Base-by-base conservation (phyloP, 2,888 invertebrate genomes). In the Latrodectus hesperus region DNA sequence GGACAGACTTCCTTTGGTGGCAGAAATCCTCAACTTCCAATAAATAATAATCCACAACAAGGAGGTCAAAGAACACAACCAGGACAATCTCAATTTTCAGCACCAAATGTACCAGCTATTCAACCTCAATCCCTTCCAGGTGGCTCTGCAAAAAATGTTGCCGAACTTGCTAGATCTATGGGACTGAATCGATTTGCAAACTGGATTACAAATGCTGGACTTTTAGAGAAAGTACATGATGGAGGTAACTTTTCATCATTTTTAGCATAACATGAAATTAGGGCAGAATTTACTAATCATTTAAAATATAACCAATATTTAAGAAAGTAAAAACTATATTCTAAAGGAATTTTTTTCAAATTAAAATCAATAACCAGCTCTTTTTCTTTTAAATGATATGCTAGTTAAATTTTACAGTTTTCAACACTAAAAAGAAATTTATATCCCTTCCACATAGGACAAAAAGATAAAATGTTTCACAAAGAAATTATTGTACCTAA, bases 191-290 rank as follows among this genome's bases (percentile, higher is more conserved):
- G 82, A 51, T 90, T 90, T 53, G 83, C 88, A 0, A 78, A 84
- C 55, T 89, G 88, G 88, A 67, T 90, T 11, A 86, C 81, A 9
- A 85, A 89, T 68, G 84, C 89, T 1, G 90, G 89, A 51, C 67
- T 89, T 16, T 67, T 88, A 12, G 83, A 88, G 64, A 83, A 83
- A 17, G 55, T 88, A 14, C 88, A 88, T 22, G 88, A 88, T 74
- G 88, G 88, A 78, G 84, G 88, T 88, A 64, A 78, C 6, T 64
- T 12, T 22, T 9, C 11, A n/a, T 60, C 9, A 17, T 16, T 26
- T 51, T 14, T 38, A 17, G 5, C 51, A 11, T 17, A 49, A 0
- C 5, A 70, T 9, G 17, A 70, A 10, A 22, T 5, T 68, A 17
- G 49, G 14, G 22, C 9, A 17, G 1, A 26, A 8, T 26, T 70